Base-by-base conservation (phyloP, 23 tunicate species). In the Halocynthia aurantium region DNA sequence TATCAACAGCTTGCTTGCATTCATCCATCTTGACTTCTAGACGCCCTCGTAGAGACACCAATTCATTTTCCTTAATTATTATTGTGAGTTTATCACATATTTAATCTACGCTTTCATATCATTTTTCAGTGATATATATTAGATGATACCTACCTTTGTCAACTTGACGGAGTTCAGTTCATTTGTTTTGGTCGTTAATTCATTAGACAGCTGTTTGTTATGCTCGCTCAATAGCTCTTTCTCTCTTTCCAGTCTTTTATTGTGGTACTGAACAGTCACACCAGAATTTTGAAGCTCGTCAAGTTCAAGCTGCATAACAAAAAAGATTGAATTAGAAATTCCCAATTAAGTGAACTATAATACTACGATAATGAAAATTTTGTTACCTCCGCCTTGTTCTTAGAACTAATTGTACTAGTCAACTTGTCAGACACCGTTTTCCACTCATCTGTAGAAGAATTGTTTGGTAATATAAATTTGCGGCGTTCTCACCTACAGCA, bases 181-280 rank as follows among this genome's bases (percentile, higher is more conserved):
- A 61, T 61, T 71, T 11, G 85, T 22, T 70, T 84, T 84, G 52
- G 58, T 69, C 19, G 52, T 89, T 22, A 89, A 60, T 63, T 89
- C 83, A 10, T 84, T 70, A 8, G 85, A 8, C 0, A 89, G 66
- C 75, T 69, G 69, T 21, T 40, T 17, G 63, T 84, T 89, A 53
- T 89, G 85, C 17, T 84, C 71, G 6, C 76, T 12, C 7, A 89
- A 75, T 57, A 84, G 68, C 19, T 89, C 89, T 70, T 80, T 84
- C 58, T 89, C 96, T 76, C 84, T 82, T 61, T 89, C 96, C 20
- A 89, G 50, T 9, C 96, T 67, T 61, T 89, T 89, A 10, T 21
- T 55, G 54, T 80, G 81, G 63, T 84, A 89, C 55, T 80, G 96
- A 13, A 80, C 60, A 7, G 96, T 80, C 20, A 84, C 88, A 7